phyloP scores from a whole-genome alignment of 2,113 vertebrate species.

The Mellivora capensis region DNA sequence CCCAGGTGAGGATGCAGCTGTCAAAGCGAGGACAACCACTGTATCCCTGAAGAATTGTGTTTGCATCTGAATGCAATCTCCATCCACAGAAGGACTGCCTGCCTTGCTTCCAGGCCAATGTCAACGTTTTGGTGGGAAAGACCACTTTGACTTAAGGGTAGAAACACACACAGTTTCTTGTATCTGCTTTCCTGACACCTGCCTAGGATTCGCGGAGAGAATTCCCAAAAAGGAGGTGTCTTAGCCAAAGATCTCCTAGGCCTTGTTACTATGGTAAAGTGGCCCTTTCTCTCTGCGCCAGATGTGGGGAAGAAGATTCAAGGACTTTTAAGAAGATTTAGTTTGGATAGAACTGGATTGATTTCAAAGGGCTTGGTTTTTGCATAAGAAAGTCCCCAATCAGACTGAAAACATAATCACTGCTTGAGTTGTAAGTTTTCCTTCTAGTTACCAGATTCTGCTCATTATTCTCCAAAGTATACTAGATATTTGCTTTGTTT shows the following conservation, averaged over 20 bases:
- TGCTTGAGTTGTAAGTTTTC: background rate
- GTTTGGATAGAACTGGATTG: conserved; percentile 27
- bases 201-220: background rate
- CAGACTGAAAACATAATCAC: background rate
- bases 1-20: background rate
- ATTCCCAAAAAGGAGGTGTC: background rate
- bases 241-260: background rate
- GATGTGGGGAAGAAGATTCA: background rate
- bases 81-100: background rate
- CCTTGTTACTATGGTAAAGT: background rate
- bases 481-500: conserved; percentile 20
- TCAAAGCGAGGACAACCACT: background rate
- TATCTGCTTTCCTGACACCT: background rate
- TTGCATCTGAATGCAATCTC: background rate
- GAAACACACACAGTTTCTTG: background rate
- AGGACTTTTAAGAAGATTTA: background rate
- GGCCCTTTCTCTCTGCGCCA: background rate
- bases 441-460: background rate
- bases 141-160: background rate
- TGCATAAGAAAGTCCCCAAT: background rate
- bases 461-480: background rate
- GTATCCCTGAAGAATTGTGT: background rate
- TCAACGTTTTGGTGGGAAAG: background rate
- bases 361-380: conserved; percentile 27
- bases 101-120: background rate